These are phyloP conservation scores for Leptopilina syphax DNA, from an alignment of 2,888 invertebrate species.

Conservation along the genomic window DNA sequence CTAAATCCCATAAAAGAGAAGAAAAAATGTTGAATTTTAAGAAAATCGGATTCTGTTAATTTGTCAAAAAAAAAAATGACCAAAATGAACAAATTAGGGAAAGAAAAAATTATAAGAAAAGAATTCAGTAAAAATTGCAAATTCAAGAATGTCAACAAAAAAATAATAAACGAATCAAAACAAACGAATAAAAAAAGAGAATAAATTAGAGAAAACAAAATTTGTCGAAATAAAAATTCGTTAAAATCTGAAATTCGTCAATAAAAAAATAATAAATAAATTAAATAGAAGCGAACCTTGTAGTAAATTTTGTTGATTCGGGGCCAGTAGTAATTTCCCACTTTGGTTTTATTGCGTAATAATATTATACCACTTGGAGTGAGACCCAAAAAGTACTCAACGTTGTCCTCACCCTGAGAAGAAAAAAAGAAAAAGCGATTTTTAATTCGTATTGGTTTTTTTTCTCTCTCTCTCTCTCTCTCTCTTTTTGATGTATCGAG, in stretches of 20 bases:
- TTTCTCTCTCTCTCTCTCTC: too few relatives aligned
- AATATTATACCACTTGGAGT: constrained; percentile 97
- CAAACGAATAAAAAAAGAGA: constrained; percentile 51
- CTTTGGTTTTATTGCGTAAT: constrained; percentile 95
- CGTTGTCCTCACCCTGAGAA: constrained; percentile 93
- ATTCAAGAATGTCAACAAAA: neutral
- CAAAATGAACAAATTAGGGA: too few relatives aligned
- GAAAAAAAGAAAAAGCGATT: neutral
- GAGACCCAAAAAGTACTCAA: constrained; percentile 96
- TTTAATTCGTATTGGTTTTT: constrained; percentile 1
- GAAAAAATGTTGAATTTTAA: too few relatives aligned
- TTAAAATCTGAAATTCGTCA: neutral
- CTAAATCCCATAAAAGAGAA: too few relatives aligned
- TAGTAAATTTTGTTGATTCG: constrained; percentile 97
- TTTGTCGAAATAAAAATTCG: too few relatives aligned
- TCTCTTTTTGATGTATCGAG: neutral
- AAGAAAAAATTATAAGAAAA: too few relatives aligned
- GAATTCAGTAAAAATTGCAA: neutral
- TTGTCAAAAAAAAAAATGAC: too few relatives aligned
- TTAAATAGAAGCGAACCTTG: constrained; percentile 78
- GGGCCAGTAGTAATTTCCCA: constrained; percentile 99
- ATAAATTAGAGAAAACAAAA: too few relatives aligned
- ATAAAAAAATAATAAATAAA: neutral
- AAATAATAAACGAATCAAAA: neutral
- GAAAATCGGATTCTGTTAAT: too few relatives aligned